Conservation (phyloP, 2,888 invertebrate species). For the Amphiduros pacificus region DNA sequence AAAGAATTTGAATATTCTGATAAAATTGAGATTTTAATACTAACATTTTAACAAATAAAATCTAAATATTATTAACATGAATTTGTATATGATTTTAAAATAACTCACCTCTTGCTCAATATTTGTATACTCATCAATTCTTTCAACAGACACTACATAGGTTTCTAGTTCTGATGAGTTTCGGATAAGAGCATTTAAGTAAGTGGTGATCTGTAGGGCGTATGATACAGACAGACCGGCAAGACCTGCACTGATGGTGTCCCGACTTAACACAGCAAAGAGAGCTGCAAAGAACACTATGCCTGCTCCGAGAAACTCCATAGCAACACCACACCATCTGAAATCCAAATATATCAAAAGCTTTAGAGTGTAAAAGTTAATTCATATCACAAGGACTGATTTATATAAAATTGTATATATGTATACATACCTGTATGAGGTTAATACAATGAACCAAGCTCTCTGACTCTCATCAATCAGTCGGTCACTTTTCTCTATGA, state of each 20-base stretch:
- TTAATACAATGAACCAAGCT: slow-evolving; percentile 12
- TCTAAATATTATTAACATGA: no score
- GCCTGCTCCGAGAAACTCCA: slow-evolving; percentile 94
- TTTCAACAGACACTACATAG: slow-evolving; percentile 19
- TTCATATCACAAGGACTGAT: no score
- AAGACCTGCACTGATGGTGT: slow-evolving; percentile 68
- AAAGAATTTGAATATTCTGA: no score
- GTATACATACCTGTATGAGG: slow-evolving; percentile 2
- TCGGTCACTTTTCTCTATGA: not conserved
- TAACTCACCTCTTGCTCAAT: slow-evolving; percentile 14
- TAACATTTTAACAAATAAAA: no score
- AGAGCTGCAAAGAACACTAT: slow-evolving; percentile 92
- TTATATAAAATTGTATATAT: no score
- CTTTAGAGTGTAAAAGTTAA: no score
- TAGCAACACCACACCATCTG: slow-evolving; percentile 89
- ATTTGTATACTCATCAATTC: slow-evolving; percentile 21
- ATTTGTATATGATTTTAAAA: no score
- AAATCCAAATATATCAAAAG: no score
- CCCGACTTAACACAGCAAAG: slow-evolving; percentile 82
- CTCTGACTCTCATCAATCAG: slow-evolving; percentile 17
- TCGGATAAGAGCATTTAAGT: slow-evolving; percentile 11
- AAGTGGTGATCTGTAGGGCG: slow-evolving; percentile 54
- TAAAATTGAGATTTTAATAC: no score
- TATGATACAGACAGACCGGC: slow-evolving; percentile 64
- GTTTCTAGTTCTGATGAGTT: slow-evolving; percentile 17